Evolutionary conservation across 1,140 invertebrate genomes (phyloP), one percentile per base, ranked within the genome.

Genomic region (Triops longicaudatus): DNA sequence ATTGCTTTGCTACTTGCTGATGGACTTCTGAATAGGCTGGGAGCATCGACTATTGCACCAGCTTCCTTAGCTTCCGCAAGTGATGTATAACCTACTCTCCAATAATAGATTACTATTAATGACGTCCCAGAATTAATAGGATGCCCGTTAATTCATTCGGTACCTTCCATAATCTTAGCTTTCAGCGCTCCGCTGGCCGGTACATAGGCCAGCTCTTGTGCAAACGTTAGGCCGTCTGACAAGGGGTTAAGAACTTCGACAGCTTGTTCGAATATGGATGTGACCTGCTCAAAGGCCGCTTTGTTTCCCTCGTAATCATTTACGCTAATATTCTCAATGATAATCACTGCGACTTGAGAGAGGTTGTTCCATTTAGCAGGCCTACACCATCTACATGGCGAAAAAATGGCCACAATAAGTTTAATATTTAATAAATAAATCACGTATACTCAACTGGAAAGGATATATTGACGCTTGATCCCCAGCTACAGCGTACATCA

Each of bases 311-410:
- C 80, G 83, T 89, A 94, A 81, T 95, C 90, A 80, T 89, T 86
- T 2, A 91, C 83, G 26, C 92, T 91, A 0, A 95, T 79, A 44
- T 91, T 92, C 85, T 96, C 92, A 26, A 96, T 79, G 10, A 95
- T 87, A 9, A 96, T 81, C 26, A 93, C 88, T 5, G 91, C 87
- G 22, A 90, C 90, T 81, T 91, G 90, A 22, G 86, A 84, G 17
- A 96, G 85, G 81, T 86, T 88, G 74, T 87, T 88, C 79, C 87
- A 88, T 83, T 92, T 92, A 74, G 94, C 89, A 17, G 95, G 83
- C 22, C 86, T 84, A 86, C 93, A 95, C 94, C 94, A 97, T 79
- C 93, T 87, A 79, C 28, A 82, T 79, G 75, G 78, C 73, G 76
- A 77, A 44, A 77, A 79, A 43, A 28, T 79, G 74, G 27, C 42